Evolutionary conservation across 2,113 vertebrate species (phyloP).

Genomic region (Lontra canadensis): DNA sequence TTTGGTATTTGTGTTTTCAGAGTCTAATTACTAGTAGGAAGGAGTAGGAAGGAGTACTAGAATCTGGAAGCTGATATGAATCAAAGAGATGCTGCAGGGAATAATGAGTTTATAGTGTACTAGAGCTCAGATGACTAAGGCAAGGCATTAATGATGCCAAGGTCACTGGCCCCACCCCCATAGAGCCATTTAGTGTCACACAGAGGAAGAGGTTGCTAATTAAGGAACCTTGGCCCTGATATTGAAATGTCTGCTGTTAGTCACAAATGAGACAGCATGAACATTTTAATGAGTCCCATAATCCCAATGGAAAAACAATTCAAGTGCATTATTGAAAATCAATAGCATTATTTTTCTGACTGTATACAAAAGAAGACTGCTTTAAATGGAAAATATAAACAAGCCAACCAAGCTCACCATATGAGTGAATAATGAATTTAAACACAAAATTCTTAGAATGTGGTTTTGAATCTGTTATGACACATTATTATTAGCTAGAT

Average conservation of each 20-base stretch:
- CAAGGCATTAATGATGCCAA: background rate
- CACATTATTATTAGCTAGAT: background rate
- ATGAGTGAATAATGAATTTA: background rate
- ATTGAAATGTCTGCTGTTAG: background rate
- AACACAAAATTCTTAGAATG: conserved; percentile 4
- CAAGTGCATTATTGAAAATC: conserved; percentile 46
- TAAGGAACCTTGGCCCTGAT: background rate
- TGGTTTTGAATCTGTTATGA: conserved; percentile 11
- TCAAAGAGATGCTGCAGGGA: background rate
- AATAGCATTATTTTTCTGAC: conserved; percentile 10
- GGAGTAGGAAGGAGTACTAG: background rate
- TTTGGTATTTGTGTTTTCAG: background rate
- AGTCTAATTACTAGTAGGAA: background rate
- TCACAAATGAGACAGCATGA: background rate
- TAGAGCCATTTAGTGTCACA: background rate
- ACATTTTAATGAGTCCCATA: conserved; percentile 52
- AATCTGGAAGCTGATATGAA: background rate
- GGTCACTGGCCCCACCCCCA: background rate
- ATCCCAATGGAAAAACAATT: conserved; percentile 41
- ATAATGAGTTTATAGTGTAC: background rate
- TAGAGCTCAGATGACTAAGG: background rate
- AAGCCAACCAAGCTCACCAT: background rate
- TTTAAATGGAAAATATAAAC: conserved; percentile 17
- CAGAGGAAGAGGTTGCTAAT: background rate
- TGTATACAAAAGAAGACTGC: background rate